Conservation (phyloP, 2,113 vertebrate genomes). For the Sapayoa aenigma region DNA sequence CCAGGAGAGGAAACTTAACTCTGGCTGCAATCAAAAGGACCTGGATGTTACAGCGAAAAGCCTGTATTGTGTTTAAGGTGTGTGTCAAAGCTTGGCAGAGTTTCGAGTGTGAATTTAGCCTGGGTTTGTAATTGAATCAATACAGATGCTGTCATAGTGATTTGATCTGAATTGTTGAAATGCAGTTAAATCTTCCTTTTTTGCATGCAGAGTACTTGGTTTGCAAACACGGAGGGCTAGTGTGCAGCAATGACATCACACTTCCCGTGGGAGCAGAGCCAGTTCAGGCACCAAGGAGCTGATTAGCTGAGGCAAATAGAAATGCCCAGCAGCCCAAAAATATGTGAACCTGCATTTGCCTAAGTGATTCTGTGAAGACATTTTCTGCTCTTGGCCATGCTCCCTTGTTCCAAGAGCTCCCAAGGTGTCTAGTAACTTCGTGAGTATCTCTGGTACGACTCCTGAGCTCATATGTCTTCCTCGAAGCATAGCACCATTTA, state of each 20-base stretch:
- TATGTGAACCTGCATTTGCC: background rate
- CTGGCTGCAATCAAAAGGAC: background rate
- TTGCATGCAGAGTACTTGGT: background rate
- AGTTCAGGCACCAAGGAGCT: background rate
- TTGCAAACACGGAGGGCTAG: background rate
- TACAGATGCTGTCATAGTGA: background rate
- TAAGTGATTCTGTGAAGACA: background rate
- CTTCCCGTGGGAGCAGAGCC: background rate
- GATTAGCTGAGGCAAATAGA: background rate
- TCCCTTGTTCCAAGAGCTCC: background rate
- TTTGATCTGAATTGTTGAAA: background rate
- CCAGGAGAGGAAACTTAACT: background rate
- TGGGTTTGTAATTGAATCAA: background rate
- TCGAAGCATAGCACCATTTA: rapidly evolving
- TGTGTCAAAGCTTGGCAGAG: background rate
- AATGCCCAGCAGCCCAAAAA: background rate
- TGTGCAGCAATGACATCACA: background rate
- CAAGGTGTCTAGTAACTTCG: background rate
- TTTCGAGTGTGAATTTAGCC: background rate
- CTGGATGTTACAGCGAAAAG: background rate
- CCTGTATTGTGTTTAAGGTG: background rate
- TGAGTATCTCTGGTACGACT: background rate
- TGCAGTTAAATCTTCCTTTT: background rate
- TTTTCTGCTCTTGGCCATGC: background rate
- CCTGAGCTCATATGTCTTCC: background rate